Conservation (phyloP, 1,140 invertebrate species). For the Drosophila sproati region DNA sequence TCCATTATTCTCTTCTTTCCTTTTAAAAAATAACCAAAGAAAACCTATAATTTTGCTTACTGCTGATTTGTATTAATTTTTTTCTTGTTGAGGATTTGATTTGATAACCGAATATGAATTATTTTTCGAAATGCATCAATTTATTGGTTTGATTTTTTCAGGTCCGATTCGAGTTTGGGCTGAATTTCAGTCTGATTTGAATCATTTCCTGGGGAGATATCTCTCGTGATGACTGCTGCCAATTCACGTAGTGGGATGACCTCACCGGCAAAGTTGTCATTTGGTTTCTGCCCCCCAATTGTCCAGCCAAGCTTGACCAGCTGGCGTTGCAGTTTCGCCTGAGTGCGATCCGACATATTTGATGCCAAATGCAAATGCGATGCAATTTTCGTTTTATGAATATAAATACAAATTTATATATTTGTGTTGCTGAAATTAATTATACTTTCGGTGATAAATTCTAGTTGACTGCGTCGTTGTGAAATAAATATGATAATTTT, state of each 20-base stretch:
- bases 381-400: background rate
- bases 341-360: slow-evolving; percentile 23
- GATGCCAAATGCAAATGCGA: background rate
- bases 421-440: background rate
- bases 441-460: background rate
- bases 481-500: background rate
- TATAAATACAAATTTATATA: background rate
- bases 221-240: slow-evolving; percentile 10
- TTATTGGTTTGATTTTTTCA: background rate
- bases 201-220: background rate
- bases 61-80: background rate
- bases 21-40: too few species aligned
- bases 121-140: background rate
- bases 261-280: background rate
- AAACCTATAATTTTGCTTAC: background rate
- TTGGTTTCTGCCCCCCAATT: slow-evolving; percentile 11
- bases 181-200: background rate
- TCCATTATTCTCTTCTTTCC: too few species aligned
- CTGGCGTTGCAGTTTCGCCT: slow-evolving; percentile 27
- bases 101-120: background rate
- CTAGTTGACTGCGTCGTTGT: background rate
- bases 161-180: background rate
- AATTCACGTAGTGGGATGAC: slow-evolving; percentile 23
- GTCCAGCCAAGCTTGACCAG: slow-evolving; percentile 36
- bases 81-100: slow-evolving; percentile 1